These are phyloP conservation scores for Sycon ciliatum DNA, from an alignment of 37 sponge, comb jelly and placozoan species.

Conservation along the genomic window DNA sequence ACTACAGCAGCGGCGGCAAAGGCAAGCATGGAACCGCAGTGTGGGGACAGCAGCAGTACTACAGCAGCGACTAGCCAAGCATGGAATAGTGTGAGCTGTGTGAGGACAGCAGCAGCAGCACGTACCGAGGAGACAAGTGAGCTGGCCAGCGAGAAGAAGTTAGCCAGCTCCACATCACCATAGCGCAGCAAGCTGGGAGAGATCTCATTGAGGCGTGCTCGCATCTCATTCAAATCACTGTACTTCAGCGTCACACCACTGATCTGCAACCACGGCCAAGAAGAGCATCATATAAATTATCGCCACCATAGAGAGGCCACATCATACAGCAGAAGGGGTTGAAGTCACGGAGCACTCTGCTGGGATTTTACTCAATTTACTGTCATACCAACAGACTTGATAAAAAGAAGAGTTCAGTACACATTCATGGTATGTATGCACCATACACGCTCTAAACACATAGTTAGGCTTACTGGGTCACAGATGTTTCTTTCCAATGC, in stretches of 20 bases:
- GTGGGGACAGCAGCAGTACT: too few relatives aligned
- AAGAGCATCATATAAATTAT: not conserved
- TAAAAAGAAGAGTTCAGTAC: too few relatives aligned
- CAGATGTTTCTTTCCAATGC: too few relatives aligned
- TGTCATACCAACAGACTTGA: too few relatives aligned
- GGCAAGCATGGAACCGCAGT: too few relatives aligned
- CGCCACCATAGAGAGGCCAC: not conserved
- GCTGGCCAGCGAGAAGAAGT: constrained; percentile 65
- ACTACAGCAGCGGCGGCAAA: too few relatives aligned
- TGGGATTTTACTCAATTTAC: too few relatives aligned
- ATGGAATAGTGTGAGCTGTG: not conserved
- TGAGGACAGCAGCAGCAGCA: not conserved
- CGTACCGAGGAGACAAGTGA: constrained; percentile 42
- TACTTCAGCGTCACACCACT: constrained; percentile 56
- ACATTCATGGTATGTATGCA: too few relatives aligned
- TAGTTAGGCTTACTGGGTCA: too few relatives aligned
- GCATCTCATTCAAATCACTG: constrained; percentile 55
- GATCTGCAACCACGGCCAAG: constrained; percentile 29
- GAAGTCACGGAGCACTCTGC: too few relatives aligned
- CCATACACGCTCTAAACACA: too few relatives aligned
- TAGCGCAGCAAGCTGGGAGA: constrained; percentile 59
- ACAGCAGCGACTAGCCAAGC: not conserved
- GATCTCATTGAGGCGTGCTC: constrained; percentile 56
- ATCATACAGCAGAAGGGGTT: not conserved
- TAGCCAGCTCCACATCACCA: constrained; percentile 57